Base-by-base conservation (phyloP, 2,888 invertebrate species). In the Penaeus monodon region DNA sequence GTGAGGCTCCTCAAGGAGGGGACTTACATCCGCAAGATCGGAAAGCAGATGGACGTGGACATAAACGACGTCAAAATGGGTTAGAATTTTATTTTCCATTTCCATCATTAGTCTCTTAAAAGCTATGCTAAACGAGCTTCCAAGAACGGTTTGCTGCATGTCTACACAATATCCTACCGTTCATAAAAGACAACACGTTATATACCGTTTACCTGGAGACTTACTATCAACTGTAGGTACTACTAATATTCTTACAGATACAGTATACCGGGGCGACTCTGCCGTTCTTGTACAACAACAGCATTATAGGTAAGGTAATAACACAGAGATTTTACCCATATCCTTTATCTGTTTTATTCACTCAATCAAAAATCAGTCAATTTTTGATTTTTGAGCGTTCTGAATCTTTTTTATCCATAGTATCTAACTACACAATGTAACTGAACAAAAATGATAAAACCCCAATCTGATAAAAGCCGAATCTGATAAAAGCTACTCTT, bases 61-160 rank as follows among this genome's bases (percentile, higher is more conserved):
- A 44, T 77, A 6, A 77, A 77, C 49, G 77, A 77, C 77, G 77
- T 44, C 6, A 22, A 57, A 4, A 77, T 77, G 77, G 49, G 77
- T 77, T 24, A 77, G 77, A 22, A 8, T 73, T 14, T 73, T 8
- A 73, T 2, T 20, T 57, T 20, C 57, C 17, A 17, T 17, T 2
- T 57, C 57, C 57, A 17, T 57, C 17, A 20, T 20, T 2, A 20
- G 57, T 57, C 17, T 14, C 57, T 3, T 57, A 57, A 20, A 57
- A 14, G 14, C 57, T 12, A 20, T 57, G 57, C 57, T 57, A 57
- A 49, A 49, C 49, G 57, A 57, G 17, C 3, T 17, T 57, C 44
- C 44, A 44, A 10, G 44, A 10, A 44, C 10, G 44, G 44, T 10
- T 44, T 44, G 44, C 44, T 10, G 17, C 20, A n/a, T 17, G 20